Percentiles rank a stretch among this genome's conserved stretches.
phyloP scores from a whole-genome alignment of 2,113 vertebrate genomes.

The Ramphastos sulfuratus region DNA sequence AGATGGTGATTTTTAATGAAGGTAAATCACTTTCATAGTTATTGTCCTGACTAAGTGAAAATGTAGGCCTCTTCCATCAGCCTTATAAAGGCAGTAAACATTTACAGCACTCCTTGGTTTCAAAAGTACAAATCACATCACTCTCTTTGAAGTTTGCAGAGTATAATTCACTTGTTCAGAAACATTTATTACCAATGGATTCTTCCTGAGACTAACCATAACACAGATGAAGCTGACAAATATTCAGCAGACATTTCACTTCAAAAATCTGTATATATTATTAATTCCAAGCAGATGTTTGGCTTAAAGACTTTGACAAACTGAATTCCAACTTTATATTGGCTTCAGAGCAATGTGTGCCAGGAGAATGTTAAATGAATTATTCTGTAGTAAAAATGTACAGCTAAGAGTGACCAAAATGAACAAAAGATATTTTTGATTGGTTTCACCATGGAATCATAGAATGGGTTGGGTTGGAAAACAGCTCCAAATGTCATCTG shows the following conservation, averaged over 20 bases:
- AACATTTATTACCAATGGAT: not conserved
- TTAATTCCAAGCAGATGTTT: constrained; percentile 57
- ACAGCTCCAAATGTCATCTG: too few relatives aligned
- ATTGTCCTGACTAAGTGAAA: not conserved
- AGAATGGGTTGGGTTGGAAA: too few relatives aligned
- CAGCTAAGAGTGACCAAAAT: not conserved
- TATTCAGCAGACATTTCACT: not conserved
- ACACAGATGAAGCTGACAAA: not conserved
- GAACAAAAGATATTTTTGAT: not conserved
- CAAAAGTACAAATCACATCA: not conserved
- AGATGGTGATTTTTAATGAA: not conserved
- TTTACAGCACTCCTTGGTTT: not conserved
- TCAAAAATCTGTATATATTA: not conserved
- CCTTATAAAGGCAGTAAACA: not conserved
- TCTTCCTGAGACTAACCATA: not conserved
- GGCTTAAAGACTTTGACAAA: constrained; percentile 4
- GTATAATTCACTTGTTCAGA: not conserved
- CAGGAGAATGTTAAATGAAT: not conserved
- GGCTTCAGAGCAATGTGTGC: not conserved
- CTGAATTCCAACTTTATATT: not conserved
- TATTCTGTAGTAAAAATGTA: not conserved
- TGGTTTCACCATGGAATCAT: not conserved
- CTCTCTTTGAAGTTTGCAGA: not conserved
- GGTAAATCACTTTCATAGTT: not conserved
- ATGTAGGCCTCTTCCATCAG: not conserved